Percentiles rank a stretch among this genome's conserved stretches.
phyloP scores from a whole-genome alignment of 2,113 vertebrate species.

The Pica pica region DNA sequence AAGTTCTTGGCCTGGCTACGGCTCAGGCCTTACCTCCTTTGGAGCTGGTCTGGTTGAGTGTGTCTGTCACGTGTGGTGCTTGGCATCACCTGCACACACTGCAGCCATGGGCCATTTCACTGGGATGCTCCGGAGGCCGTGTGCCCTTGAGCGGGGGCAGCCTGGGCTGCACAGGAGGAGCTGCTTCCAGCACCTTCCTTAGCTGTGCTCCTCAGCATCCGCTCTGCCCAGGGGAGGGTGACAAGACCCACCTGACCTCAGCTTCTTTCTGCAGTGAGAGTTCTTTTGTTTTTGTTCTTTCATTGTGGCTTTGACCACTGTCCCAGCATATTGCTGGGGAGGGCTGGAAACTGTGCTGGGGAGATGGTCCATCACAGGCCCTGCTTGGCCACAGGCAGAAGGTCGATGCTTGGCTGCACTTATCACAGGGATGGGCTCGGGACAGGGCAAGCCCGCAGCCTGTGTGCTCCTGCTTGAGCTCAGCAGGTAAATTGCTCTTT shows the following conservation, averaged over 20 bases:
- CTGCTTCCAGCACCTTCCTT: neutral
- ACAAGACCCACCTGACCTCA: neutral
- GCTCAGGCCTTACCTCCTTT: neutral
- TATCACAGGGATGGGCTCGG: neutral
- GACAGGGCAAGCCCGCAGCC: accelerated
- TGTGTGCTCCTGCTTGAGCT: neutral
- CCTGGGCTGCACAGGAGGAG: neutral
- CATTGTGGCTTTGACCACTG: neutral
- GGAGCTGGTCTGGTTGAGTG: neutral
- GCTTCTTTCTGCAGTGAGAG: neutral
- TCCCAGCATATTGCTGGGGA: neutral
- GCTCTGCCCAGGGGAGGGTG: neutral
- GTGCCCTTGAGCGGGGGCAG: neutral
- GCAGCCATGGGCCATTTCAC: neutral
- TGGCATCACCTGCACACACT: neutral
- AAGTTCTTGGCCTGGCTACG: accelerated
- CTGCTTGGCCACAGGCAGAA: neutral
- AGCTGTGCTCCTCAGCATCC: neutral
- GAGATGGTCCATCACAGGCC: accelerated
- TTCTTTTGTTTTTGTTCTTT: neutral
- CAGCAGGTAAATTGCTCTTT: neutral
- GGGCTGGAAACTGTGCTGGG: neutral
- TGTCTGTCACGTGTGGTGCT: neutral
- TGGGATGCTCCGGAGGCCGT: neutral
- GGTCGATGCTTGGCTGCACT: accelerated